phyloP scores from a whole-genome alignment of 35 echinoderm and acorn worm genomes.

The Chiridota heheva region DNA sequence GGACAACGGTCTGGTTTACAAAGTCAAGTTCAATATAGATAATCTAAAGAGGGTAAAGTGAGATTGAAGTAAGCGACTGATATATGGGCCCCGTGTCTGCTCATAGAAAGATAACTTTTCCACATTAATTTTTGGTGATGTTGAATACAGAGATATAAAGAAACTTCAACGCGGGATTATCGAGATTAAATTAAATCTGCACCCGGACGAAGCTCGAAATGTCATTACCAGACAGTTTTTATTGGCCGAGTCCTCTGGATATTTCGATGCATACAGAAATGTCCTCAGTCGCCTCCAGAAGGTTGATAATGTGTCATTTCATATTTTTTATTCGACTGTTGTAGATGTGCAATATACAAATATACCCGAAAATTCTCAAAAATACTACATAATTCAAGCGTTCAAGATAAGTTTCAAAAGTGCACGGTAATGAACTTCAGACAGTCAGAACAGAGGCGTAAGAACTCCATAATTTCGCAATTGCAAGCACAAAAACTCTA shows the following conservation, averaged over 20 bases:
- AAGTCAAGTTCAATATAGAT: constrained; percentile 9
- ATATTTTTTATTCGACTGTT: no score
- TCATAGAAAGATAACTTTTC: constrained; percentile 78
- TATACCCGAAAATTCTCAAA: no score
- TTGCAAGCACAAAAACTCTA: no score
- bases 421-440: no score
- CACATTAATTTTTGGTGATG: constrained; percentile 66
- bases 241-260: constrained; percentile 80
- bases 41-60: constrained; percentile 48
- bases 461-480: no score
- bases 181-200: constrained; percentile 37
- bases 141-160: constrained; percentile 58
- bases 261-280: constrained; percentile 83
- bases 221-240: constrained; percentile 3
- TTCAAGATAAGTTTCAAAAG: no score
- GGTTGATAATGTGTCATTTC: constrained; percentile 39
- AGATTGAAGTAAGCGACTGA: constrained; percentile 67
- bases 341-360: no score
- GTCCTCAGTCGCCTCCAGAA: constrained; percentile 66
- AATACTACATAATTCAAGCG: no score
- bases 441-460: no score
- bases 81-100: constrained; percentile 77
- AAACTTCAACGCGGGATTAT: constrained; percentile 34
- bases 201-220: background rate
- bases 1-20: background rate